Percentiles rank a stretch among this genome's conserved stretches.
phyloP scores from a whole-genome alignment of 2,888 invertebrate genomes.

The Tanypteryx hageni region DNA sequence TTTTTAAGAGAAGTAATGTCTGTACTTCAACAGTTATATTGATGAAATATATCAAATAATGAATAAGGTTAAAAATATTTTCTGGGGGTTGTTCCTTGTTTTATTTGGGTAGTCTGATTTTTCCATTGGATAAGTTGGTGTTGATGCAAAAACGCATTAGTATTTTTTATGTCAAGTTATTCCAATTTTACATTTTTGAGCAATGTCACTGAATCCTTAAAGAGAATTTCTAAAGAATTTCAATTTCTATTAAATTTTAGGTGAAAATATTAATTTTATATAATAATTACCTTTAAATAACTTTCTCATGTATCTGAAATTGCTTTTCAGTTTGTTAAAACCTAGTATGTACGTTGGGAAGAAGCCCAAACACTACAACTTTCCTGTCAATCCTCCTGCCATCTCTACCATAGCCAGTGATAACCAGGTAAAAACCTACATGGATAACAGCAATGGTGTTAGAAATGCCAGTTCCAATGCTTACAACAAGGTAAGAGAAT shows the following conservation, averaged over 20 bases:
- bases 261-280: not conserved
- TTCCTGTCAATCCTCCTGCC: slow-evolving; percentile 74
- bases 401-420: slow-evolving; percentile 82
- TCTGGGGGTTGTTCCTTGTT: too few species aligned
- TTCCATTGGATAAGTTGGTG: not conserved
- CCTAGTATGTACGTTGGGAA: slow-evolving; percentile 82
- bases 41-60: too few species aligned
- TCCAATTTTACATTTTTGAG: not conserved
- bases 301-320: slow-evolving; percentile 65
- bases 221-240: not conserved
- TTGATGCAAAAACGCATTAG: not conserved
- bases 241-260: not conserved
- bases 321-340: slow-evolving; percentile 79
- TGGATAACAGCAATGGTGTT: slow-evolving; percentile 91
- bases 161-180: too few species aligned
- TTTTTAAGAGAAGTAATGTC: too few species aligned
- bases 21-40: too few species aligned
- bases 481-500: slow-evolving; percentile 91
- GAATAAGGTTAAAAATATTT: too few species aligned
- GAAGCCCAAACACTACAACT: slow-evolving; percentile 76
- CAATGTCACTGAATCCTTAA: not conserved
- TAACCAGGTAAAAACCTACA: slow-evolving; percentile 97
- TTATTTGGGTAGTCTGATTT: not conserved
- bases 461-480: slow-evolving; percentile 89
- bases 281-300: not conserved